Evolutionary conservation across 2,113 vertebrate species (phyloP).

Genomic region (Uria aalge): DNA sequence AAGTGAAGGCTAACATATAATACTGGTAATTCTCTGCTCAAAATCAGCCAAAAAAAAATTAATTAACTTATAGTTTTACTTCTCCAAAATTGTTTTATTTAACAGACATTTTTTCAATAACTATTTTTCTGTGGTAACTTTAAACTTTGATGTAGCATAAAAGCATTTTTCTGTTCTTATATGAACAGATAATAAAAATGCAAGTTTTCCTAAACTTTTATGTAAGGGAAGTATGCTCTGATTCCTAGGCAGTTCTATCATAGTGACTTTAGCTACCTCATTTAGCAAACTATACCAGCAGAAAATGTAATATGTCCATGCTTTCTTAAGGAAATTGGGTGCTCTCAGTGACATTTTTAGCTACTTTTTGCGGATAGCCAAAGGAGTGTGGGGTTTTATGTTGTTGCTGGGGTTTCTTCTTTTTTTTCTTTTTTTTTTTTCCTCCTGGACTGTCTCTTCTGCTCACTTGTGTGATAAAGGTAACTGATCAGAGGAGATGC

Average conservation of each 20-base stretch:
- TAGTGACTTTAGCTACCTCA: background rate
- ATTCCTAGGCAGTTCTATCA: background rate
- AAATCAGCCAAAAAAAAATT: background rate
- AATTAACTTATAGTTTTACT: background rate
- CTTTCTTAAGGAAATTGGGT: background rate
- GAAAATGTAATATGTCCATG: background rate
- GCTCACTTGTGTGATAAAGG: background rate
- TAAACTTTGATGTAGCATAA: background rate
- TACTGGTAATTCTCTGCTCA: background rate
- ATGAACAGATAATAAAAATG: background rate
- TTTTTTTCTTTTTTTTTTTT: background rate
- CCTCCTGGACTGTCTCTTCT: background rate
- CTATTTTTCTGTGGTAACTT: background rate
- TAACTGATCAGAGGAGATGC: background rate
- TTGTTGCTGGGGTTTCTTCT: background rate
- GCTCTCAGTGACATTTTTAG: background rate
- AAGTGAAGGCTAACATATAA: background rate
- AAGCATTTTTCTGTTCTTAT: background rate
- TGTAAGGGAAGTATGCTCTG: background rate
- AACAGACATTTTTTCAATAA: background rate
- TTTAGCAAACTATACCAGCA: background rate
- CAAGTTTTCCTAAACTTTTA: background rate
- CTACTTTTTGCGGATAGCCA: background rate
- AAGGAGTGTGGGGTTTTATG: accelerated
- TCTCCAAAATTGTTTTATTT: background rate